These are phyloP conservation scores for Microplitis demolitor DNA, from an alignment of 1,140 invertebrate species.

Conservation along the genomic window DNA sequence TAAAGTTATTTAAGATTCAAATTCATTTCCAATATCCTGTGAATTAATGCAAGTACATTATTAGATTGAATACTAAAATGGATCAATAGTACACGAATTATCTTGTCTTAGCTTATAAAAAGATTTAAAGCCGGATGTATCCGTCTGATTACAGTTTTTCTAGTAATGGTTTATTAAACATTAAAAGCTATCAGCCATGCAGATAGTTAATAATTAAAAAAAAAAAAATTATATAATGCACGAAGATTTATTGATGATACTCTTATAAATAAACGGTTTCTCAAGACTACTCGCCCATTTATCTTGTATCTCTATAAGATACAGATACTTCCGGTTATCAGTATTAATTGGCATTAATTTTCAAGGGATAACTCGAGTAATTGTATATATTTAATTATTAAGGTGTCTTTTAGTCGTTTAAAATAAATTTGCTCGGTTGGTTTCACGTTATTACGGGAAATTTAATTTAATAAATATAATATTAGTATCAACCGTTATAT, in stretches of 20 bases:
- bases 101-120: conserved; percentile 12
- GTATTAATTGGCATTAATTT: not conserved
- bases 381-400: not conserved
- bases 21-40: too few relatives aligned
- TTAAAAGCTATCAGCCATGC: conserved; percentile 25
- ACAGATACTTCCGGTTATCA: not conserved
- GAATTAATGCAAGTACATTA: too few relatives aligned
- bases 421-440: too few relatives aligned
- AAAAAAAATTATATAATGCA: not conserved
- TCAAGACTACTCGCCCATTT: not conserved
- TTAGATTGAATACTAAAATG: too few relatives aligned
- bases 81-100: too few relatives aligned
- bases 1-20: too few relatives aligned
- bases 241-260: not conserved
- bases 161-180: conserved; percentile 28
- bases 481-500: too few relatives aligned
- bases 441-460: too few relatives aligned
- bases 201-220: not conserved
- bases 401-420: too few relatives aligned
- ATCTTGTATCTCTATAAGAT: not conserved
- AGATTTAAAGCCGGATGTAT: conserved; percentile 27
- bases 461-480: too few relatives aligned
- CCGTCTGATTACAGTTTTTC: conserved; percentile 35
- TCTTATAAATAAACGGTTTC: not conserved
- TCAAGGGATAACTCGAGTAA: not conserved